Conservation (phyloP, 2,797 vertebrate species). For the Hyperoplus immaculatus region DNA sequence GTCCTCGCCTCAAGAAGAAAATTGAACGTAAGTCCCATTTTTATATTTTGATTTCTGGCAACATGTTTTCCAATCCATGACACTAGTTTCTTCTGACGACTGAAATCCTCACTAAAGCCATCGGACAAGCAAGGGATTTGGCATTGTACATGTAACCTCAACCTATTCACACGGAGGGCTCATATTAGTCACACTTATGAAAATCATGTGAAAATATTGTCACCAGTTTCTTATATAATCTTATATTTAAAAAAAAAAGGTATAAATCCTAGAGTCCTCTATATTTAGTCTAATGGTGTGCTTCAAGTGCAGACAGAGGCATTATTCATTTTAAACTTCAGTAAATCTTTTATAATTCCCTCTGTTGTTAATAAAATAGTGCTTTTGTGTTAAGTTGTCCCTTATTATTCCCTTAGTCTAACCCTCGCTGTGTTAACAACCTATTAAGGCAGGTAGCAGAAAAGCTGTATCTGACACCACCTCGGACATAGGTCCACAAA, state of each 20-base stretch:
- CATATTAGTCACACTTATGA: slow-evolving; percentile 39
- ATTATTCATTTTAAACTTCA: not conserved
- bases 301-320: not conserved
- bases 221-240: slow-evolving; percentile 50
- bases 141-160: slow-evolving; percentile 9
- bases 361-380: not conserved
- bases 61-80: slow-evolving; percentile 7
- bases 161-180: slow-evolving; percentile 5
- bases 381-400: slow-evolving; percentile 1
- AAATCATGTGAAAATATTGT: slow-evolving; percentile 42
- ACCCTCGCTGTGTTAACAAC: not conserved
- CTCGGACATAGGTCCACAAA: not conserved
- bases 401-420: not conserved
- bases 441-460: not conserved
- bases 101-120: slow-evolving; percentile 2
- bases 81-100: slow-evolving; percentile 10
- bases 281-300: not conserved
- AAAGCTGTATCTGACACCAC: not conserved
- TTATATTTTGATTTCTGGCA: not conserved
- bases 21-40: slow-evolving; percentile 92
- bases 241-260: slow-evolving; percentile 36
- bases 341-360: slow-evolving; percentile 10
- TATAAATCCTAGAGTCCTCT: not conserved
- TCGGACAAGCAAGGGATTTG: slow-evolving; percentile 23
- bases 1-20: slow-evolving; percentile 96